phyloP scores from a whole-genome alignment of 2,888 invertebrate genomes.

The Acronicta aceris region DNA sequence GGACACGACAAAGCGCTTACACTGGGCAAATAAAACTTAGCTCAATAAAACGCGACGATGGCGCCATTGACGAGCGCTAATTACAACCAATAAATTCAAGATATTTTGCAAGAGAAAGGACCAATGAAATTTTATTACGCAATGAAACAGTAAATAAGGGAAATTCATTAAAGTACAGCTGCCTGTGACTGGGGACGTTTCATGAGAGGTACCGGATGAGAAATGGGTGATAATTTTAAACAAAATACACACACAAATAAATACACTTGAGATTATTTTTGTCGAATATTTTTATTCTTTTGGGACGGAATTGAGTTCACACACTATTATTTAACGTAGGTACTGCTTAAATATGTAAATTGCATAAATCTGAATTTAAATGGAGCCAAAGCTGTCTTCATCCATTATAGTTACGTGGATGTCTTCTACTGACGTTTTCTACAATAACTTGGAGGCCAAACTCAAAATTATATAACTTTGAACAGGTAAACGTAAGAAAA shows the following conservation, averaged over 20 bases:
- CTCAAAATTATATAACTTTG: constrained; percentile 9
- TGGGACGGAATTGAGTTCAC: too few species aligned
- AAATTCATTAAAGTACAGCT: constrained; percentile 16
- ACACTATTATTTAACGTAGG: too few species aligned
- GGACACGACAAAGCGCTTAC: constrained; percentile 24
- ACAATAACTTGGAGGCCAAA: constrained; percentile 5
- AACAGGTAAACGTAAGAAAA: background rate
- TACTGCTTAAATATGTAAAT: too few species aligned
- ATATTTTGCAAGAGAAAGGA: constrained; percentile 23
- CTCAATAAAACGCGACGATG: constrained; percentile 6
- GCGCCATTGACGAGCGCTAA: constrained; percentile 24
- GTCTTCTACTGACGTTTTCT: background rate
- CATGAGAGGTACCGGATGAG: background rate
- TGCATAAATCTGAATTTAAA: too few species aligned
- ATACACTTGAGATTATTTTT: background rate
- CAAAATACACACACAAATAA: background rate
- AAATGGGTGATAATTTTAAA: background rate
- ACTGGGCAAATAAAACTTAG: constrained; percentile 17
- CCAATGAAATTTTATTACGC: constrained; percentile 23
- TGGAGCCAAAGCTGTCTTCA: too few species aligned
- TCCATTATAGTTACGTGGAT: too few species aligned
- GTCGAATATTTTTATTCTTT: background rate
- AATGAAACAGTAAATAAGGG: constrained; percentile 27
- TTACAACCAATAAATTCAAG: constrained; percentile 34
- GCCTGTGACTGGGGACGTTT: constrained; percentile 1